Evolutionary conservation across 2,113 vertebrate species (phyloP).

Genomic region (Carassius gibelio): DNA sequence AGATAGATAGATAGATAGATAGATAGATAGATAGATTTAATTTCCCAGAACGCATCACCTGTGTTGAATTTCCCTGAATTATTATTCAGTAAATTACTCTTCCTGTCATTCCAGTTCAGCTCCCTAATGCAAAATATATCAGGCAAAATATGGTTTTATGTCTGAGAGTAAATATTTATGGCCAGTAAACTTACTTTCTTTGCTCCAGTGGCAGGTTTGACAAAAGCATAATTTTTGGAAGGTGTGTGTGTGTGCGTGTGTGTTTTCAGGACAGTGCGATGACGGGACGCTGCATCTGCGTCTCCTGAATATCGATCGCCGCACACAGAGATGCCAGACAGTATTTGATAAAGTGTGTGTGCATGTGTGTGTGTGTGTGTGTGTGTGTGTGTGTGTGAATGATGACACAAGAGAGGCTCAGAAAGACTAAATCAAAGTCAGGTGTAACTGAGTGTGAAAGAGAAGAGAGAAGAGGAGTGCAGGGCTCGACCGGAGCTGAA

Average conservation of each 20-base stretch:
- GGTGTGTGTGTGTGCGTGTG: not conserved
- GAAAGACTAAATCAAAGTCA: conserved; percentile 41
- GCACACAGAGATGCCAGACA: conserved; percentile 44
- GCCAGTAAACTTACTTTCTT: not conserved
- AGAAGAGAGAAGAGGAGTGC: conserved; percentile 14
- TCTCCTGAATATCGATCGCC: conserved; percentile 14
- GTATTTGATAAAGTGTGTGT: conserved; percentile 1
- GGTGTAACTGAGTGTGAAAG: conserved; percentile 38
- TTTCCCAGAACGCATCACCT: not conserved
- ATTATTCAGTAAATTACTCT: not conserved
- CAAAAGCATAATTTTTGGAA: not conserved
- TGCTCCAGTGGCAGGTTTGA: not conserved
- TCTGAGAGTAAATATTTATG: not conserved
- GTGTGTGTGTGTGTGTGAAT: conserved; percentile 3
- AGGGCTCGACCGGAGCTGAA: conserved; percentile 7
- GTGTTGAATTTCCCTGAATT: not conserved
- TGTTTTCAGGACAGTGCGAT: conserved; percentile 6
- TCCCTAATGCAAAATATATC: conserved; percentile 1
- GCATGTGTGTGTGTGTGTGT: not conserved
- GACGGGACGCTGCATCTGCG: not conserved
- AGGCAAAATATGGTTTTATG: not conserved
- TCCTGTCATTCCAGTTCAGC: not conserved
- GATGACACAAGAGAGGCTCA: conserved; percentile 22
- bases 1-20: not conserved
- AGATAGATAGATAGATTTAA: not conserved